Evolutionary conservation across 2,888 invertebrate genomes (phyloP), one percentile per base, ranked within the genome.

Genomic region (Spicauda simplicius): DNA sequence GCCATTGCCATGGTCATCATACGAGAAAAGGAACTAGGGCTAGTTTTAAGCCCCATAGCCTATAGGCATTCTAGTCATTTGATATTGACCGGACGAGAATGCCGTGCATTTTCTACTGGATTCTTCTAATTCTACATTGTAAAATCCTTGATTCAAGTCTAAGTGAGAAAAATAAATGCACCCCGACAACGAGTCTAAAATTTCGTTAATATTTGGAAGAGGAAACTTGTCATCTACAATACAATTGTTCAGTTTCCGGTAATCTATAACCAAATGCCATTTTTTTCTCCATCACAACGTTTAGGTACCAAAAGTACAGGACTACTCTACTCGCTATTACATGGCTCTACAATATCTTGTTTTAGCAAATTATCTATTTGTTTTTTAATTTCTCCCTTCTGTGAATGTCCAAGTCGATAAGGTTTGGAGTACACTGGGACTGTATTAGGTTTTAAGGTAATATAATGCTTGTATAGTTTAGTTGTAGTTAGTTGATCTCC

Each of bases 401-500:
- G 66, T 20, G 63, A 25, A 41, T 69, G 37, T 7, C 70, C 70
- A 30, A 72, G 54, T 33, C 71, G 57, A 50, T 70, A 70, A 5
- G 56, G 70, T 59, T 72, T 72, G 2, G 25, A 25, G 67, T 64
- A 72, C 11, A 71, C 52, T 4, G 72, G 72, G 16, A 14, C 59
- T 19, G 52, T 18, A 60, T 70, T 69, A 30, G 57, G 62, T 64
- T 71, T 70, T 19, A 72, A 41, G 8, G 48, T 20, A 52, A 72
- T 72, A 8, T n/a, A n/a, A 33, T 71, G 69, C 48, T 64, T 54
- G 25, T 61, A 70, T 19, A 71, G 7, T 19, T 71, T 64, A 19
- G 70, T 69, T 19, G 69, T 70, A 7, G 54, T 59, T 41, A 73
- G 48, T 54, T 57, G 64, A 61, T 72, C 73, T n/a, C 64, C 66